A percentile compares a stretch with the other conserved stretches of the same genome.
Conservation (phyloP, 2,888 invertebrate species). For the Lumbricus terrestris region DNA sequence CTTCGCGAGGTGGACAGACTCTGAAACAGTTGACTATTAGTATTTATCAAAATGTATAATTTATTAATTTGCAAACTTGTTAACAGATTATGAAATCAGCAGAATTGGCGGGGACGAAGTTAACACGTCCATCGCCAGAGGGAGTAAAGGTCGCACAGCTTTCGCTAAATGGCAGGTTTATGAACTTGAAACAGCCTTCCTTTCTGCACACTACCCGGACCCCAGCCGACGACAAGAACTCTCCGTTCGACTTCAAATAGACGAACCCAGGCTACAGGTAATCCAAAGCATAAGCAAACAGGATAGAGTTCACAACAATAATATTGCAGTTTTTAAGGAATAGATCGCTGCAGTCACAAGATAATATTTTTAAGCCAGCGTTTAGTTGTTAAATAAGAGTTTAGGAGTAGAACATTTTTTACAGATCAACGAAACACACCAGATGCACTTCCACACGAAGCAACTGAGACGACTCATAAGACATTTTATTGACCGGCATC, state of each 20-base stretch:
- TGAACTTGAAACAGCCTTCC: background rate
- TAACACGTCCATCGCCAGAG: background rate
- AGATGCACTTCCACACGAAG: no score
- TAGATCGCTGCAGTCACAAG: background rate
- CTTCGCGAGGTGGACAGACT: no score
- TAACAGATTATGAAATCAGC: background rate
- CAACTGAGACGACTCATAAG: no score
- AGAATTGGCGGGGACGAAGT: background rate
- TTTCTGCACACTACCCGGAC: background rate
- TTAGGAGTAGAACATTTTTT: no score
- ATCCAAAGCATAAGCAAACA: background rate
- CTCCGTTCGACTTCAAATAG: background rate
- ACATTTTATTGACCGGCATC: no score
- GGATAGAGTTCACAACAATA: background rate
- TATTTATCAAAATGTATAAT: no score
- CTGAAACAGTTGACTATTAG: no score
- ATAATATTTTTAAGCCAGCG: background rate
- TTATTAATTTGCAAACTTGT: background rate
- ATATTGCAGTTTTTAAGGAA: background rate
- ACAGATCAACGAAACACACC: no score
- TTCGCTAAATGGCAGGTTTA: background rate
- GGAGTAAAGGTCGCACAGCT: background rate
- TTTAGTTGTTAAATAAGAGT: background rate
- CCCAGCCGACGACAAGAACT: background rate
- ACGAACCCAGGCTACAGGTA: slow-evolving; percentile 6